Evolutionary conservation across 2,797 vertebrate species (phyloP).

Genomic region (Brachyalestes nurse): DNA sequence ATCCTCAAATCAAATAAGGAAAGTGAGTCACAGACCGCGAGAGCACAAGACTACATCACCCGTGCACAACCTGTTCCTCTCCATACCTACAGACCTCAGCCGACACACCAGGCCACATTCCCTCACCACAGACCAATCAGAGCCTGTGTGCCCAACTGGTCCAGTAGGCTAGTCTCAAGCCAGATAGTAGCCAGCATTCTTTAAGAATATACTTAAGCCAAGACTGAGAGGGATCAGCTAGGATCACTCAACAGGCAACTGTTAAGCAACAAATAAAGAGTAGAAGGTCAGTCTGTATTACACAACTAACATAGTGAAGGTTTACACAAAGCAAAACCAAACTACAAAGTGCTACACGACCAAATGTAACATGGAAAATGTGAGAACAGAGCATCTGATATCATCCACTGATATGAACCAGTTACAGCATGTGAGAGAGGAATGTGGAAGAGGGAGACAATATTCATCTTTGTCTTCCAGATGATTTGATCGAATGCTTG

Average conservation of each 20-base stretch:
- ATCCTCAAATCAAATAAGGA: conserved; percentile 29
- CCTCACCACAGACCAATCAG: conserved; percentile 55
- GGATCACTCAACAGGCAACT: not conserved
- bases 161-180: conserved; percentile 58
- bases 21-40: conserved; percentile 55
- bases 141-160: conserved; percentile 64
- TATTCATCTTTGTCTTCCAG: not conserved
- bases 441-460: not conserved
- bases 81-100: conserved; percentile 62
- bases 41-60: conserved; percentile 50
- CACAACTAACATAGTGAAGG: not conserved
- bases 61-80: conserved; percentile 71
- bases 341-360: no score
- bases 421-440: not conserved
- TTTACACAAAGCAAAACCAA: not conserved
- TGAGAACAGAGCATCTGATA: not conserved
- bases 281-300: not conserved
- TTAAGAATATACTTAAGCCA: not conserved
- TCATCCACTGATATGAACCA: not conserved
- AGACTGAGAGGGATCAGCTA: not conserved
- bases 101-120: conserved; percentile 62
- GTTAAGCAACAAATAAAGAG: not conserved
- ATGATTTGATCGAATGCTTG: not conserved
- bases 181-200: conserved; percentile 25
- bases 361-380: not conserved